Conservation (phyloP, 2,888 invertebrate species). For the Dicyrtoma fusca region DNA sequence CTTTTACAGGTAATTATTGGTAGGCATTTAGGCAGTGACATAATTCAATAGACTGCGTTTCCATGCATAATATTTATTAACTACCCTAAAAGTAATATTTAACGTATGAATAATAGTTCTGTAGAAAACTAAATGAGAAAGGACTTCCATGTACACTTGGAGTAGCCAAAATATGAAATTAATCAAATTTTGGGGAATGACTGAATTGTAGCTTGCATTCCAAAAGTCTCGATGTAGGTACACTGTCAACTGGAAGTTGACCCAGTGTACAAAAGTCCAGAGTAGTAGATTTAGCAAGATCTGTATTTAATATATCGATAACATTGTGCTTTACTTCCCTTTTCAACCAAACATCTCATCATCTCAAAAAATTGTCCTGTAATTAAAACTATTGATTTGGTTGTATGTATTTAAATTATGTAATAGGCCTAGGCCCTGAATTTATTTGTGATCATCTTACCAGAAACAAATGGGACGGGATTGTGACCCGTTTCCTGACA, state of each 20-base stretch:
- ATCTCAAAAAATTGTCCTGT: too few relatives aligned
- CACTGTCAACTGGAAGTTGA: slow-evolving; percentile 12
- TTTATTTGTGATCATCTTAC: too few relatives aligned
- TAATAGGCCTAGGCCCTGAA: too few relatives aligned
- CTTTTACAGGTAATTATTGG: too few relatives aligned
- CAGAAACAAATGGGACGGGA: neutral
- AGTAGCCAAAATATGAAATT: slow-evolving; percentile 3
- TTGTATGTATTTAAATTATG: too few relatives aligned
- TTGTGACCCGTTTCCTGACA: neutral
- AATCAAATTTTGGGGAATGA: neutral
- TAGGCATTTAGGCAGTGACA: too few relatives aligned
- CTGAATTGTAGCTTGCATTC: neutral
- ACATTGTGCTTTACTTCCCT: too few relatives aligned
- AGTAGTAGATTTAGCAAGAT: slow-evolving; percentile 3
- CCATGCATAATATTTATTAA: too few relatives aligned
- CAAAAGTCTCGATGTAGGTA: slow-evolving; percentile 13
- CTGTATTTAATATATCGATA: too few relatives aligned
- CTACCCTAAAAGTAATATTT: neutral
- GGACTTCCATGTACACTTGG: slow-evolving; percentile 3
- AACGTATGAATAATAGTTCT: neutral
- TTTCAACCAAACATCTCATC: too few relatives aligned
- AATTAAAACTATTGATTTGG: too few relatives aligned
- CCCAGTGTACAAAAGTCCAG: slow-evolving; percentile 4
- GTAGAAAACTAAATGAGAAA: neutral
- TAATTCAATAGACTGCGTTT: too few relatives aligned